These are phyloP conservation scores for Dorcus parallelipipedus DNA, from an alignment of 2,888 invertebrate genomes.

Conservation along the genomic window DNA sequence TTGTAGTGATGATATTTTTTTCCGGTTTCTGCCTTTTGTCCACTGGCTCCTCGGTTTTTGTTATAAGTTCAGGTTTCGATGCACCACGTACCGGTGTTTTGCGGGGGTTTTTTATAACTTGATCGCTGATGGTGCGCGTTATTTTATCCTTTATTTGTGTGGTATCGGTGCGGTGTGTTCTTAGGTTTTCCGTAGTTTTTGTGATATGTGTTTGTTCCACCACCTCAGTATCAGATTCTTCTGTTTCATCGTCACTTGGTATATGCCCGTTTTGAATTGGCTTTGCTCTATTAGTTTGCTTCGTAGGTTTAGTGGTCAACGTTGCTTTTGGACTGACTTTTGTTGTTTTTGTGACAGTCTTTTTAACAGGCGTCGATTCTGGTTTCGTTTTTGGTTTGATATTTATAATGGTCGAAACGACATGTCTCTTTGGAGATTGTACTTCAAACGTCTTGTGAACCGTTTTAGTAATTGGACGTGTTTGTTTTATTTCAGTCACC, in stretches of 20 bases:
- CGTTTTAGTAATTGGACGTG: slow-evolving; percentile 2
- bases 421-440: slow-evolving; percentile 24
- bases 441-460: slow-evolving; percentile 34
- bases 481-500: slow-evolving; percentile 14
- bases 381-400: slow-evolving; percentile 30
- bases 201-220: slow-evolving; percentile 9
- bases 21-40: slow-evolving; percentile 20
- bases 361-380: slow-evolving; percentile 14
- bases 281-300: slow-evolving; percentile 20
- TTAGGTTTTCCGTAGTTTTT: not conserved
- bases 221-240: slow-evolving; percentile 25
- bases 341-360: slow-evolving; percentile 18
- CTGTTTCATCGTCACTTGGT: slow-evolving; percentile 34
- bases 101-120: slow-evolving; percentile 53
- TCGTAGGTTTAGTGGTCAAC: slow-evolving; percentile 16
- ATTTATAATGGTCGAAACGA: slow-evolving; percentile 37
- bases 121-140: slow-evolving; percentile 57
- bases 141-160: slow-evolving; percentile 42
- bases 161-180: slow-evolving; percentile 4
- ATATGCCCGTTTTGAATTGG: slow-evolving; percentile 30
- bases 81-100: slow-evolving; percentile 43
- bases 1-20: slow-evolving; percentile 53
- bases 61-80: slow-evolving; percentile 17
- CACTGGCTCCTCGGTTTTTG: slow-evolving; percentile 8
- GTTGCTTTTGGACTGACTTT: slow-evolving; percentile 21